phyloP scores from a whole-genome alignment of 2,888 invertebrate genomes.

The Rhyacophila evoluta region DNA sequence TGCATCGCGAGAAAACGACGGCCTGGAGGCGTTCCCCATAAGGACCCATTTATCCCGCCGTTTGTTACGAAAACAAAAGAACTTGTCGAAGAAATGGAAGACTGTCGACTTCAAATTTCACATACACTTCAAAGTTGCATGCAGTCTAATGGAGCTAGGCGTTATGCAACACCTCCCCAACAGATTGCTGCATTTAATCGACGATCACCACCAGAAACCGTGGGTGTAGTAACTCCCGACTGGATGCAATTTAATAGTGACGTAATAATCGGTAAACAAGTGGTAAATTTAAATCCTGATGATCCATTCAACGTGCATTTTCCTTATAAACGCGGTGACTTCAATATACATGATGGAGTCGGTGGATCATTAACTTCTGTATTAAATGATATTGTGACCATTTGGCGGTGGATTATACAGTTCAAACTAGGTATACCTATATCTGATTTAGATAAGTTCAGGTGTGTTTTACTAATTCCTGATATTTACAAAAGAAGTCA shows the following conservation, averaged over 20 bases:
- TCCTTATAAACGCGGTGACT: slow-evolving; percentile 88
- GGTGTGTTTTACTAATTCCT: slow-evolving; percentile 89
- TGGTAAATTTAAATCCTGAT: slow-evolving; percentile 75
- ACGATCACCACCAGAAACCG: slow-evolving; percentile 78
- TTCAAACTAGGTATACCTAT: slow-evolving; percentile 81
- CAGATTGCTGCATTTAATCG: slow-evolving; percentile 91
- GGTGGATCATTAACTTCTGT: slow-evolving; percentile 90
- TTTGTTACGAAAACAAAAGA: slow-evolving; percentile 76
- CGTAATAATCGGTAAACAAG: slow-evolving; percentile 82
- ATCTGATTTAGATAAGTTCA: slow-evolving; percentile 79
- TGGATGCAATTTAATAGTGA: slow-evolving; percentile 76
- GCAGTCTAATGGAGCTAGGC: slow-evolving; percentile 83
- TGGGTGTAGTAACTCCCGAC: slow-evolving; percentile 70
- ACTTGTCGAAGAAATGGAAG: slow-evolving; percentile 83
- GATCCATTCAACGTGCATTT: slow-evolving; percentile 89
- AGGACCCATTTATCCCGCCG: slow-evolving; percentile 76
- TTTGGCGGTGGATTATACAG: slow-evolving; percentile 87
- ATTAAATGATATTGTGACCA: slow-evolving; percentile 85
- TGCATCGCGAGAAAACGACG: slow-evolving; percentile 81
- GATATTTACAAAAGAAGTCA: slow-evolving; percentile 90
- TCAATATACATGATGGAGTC: slow-evolving; percentile 85
- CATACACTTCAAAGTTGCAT: slow-evolving; percentile 88
- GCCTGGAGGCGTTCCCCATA: slow-evolving; percentile 64
- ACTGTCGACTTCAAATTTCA: slow-evolving; percentile 84
- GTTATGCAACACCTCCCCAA: slow-evolving; percentile 89